Base-by-base conservation (phyloP, 2,113 vertebrate genomes). In the Chaetodon trifascialis region DNA sequence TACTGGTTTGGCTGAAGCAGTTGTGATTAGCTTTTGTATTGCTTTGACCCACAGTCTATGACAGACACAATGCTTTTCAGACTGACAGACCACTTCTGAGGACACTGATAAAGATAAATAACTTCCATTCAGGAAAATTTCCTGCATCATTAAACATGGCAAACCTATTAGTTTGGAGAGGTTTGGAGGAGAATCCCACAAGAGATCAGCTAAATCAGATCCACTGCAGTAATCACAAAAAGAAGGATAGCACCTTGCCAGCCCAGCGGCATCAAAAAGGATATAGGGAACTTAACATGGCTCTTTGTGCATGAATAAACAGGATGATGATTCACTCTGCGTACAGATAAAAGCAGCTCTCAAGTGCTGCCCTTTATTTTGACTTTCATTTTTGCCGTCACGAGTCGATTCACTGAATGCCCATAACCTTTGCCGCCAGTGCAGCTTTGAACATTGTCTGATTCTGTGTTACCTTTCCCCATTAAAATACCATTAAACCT, bases 101-200 rank as follows among this genome's bases (percentile, higher is more conserved):
- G 93, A 80, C 84, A 62, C 91, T 96, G 96, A 98, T 97, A 96
- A 96, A 97, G 97, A 97, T 96, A 96, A 97, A 97, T 96, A 97
- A 96, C 96, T 95, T 96, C 93, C 95, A 97, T 95, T 96, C 95
- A 95, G 94, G 93, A 95, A 97, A 94, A 98, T 97, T 96, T 97
- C 96, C 96, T 95, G 96, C 97, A 96, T 96, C 97, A 97, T 98
- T 98, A 97, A 97, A 97, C 96, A 96, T 95, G 94, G 95, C 94
- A 96, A 97, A 95, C 94, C 94, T 96, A 97, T 97, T 97, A 96
- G 96, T 94, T 96, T 94, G 94, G 94, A 95, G 93, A 93, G 95
- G 95, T 73, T 95, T 95, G 94, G 96, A 95, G 94, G 90, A 91
- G 94, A 95, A 94, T 97, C 97, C 96, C 96, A 90, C 94, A 95